phyloP scores from a whole-genome alignment of 1,140 invertebrate genomes.

The Penaeus japonicus region DNA sequence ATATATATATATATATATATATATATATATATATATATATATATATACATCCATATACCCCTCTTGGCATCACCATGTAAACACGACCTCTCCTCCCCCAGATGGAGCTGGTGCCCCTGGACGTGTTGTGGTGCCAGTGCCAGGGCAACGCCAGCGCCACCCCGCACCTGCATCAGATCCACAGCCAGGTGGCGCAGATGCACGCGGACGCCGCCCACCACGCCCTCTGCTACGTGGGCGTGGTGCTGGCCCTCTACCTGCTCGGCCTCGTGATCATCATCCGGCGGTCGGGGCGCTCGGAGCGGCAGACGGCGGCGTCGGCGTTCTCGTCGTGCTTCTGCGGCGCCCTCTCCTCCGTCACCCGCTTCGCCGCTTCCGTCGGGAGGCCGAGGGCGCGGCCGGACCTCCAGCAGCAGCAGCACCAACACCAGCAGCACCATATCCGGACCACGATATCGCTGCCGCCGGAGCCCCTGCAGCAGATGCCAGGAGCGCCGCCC shows the following conservation, averaged over 20 bases:
- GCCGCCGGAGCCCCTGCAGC: constrained; percentile 4
- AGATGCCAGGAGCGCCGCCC: neutral
- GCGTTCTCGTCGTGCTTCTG: constrained; percentile 42
- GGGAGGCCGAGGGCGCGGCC: neutral
- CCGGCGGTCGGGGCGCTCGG: constrained; percentile 21
- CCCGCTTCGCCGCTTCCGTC: neutral
- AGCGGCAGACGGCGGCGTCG: constrained; percentile 30
- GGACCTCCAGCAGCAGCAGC: neutral
- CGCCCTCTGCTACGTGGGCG: constrained; percentile 34
- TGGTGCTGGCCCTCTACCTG: constrained; percentile 37
- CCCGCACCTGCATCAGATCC: neutral
- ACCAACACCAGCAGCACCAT: neutral
- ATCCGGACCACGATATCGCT: neutral
- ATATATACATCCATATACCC: neutral
- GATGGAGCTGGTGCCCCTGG: constrained; percentile 15
- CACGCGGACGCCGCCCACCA: constrained; percentile 20
- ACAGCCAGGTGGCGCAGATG: constrained; percentile 18
- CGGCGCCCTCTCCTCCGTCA: constrained; percentile 21
- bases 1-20: neutral
- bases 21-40: neutral
- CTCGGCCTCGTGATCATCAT: constrained; percentile 40
- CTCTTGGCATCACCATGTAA: neutral
- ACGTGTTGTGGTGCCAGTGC: constrained; percentile 42
- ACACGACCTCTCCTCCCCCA: neutral
- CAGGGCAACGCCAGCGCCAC: constrained; percentile 33